Percentiles rank a stretch among this genome's conserved stretches.
phyloP scores from a whole-genome alignment of 2,888 invertebrate species.

The Rhamnusium bicolor region DNA sequence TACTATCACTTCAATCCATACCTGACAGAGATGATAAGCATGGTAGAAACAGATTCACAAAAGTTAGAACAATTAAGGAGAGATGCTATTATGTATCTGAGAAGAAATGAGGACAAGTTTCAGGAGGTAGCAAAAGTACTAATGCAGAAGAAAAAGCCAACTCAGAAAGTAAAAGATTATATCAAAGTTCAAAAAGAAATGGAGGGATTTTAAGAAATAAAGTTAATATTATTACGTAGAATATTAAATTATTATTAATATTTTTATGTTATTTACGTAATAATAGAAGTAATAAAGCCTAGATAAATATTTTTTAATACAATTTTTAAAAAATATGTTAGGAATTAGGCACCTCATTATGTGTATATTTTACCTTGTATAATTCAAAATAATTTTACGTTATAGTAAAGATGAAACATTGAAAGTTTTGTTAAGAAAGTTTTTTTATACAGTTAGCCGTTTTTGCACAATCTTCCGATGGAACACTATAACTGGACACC shows the following conservation, averaged over 20 bases:
- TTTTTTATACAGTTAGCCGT: too few relatives aligned
- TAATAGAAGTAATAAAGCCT: too few relatives aligned
- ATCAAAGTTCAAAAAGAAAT: constrained; percentile 44
- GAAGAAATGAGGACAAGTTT: constrained; percentile 86
- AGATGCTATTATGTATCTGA: constrained; percentile 85
- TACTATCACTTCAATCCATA: constrained; percentile 93
- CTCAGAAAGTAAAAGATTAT: constrained; percentile 43
- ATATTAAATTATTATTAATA: too few relatives aligned
- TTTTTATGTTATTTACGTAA: too few relatives aligned
- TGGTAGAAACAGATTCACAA: constrained; percentile 85
- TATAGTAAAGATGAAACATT: too few relatives aligned
- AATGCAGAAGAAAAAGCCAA: constrained; percentile 63
- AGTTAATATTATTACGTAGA: not conserved
- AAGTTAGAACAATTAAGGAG: constrained; percentile 80
- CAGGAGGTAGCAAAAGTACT: constrained; percentile 74
- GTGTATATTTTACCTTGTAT: not conserved
- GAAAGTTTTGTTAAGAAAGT: too few relatives aligned
- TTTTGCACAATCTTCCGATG: too few relatives aligned
- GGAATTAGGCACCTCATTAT: not conserved
- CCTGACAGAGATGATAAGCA: constrained; percentile 81
- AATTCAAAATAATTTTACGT: too few relatives aligned
- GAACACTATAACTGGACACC: too few relatives aligned
- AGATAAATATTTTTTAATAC: not conserved
- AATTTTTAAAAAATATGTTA: not conserved
- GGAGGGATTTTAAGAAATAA: constrained; percentile 44